Base-by-base conservation (phyloP, 2,888 invertebrate species). In the Stegophylla sp. region DNA sequence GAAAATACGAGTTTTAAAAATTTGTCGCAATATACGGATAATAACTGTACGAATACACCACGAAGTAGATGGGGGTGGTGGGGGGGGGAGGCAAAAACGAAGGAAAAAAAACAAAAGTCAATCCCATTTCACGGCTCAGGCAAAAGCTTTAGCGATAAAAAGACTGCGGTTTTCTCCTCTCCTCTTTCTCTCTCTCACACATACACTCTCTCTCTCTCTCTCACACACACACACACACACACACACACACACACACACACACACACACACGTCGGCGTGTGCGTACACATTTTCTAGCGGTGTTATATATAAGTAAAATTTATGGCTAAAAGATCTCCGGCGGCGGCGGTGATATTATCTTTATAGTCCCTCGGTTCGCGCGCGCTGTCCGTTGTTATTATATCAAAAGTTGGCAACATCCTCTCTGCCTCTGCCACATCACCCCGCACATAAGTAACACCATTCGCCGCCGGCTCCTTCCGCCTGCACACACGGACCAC, bases 391-490 rank as follows among this genome's bases (percentile, higher is more conserved):
- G 71, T 71, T 79, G 71, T 79, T 79, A 71, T 79, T 79, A 71
- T 79, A 79, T 79, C 79, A 79, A 79, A 79, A 69, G 79, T 79
- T 79, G 61, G 79, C 79, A 71, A 79, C 69, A 51, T 69, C 67
- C 77, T 69, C 69, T 61, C 61, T 66, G 20, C 64, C 48, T 4
- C 74, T 13, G 23, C n/a, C n/a, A n/a, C n/a, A n/a, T n/a, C n/a
- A n/a, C n/a, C n/a, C 43, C 23, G 23, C 56, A n/a, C 9, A n/a
- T n/a, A 20, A 56, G 56, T 56, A 56, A n/a, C 28, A 13, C 28
- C 28, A 48, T n/a, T n/a, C n/a, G n/a, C n/a, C n/a, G n/a, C n/a
- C n/a, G n/a, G n/a, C n/a, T 26, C 45, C 45, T 7, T 20, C 23
- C 1, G 12, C 41, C 17, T 41, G 0, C 43, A n/a, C n/a, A n/a